Conservation (phyloP, 2,113 vertebrate genomes). For the Collichthys lucidus region DNA sequence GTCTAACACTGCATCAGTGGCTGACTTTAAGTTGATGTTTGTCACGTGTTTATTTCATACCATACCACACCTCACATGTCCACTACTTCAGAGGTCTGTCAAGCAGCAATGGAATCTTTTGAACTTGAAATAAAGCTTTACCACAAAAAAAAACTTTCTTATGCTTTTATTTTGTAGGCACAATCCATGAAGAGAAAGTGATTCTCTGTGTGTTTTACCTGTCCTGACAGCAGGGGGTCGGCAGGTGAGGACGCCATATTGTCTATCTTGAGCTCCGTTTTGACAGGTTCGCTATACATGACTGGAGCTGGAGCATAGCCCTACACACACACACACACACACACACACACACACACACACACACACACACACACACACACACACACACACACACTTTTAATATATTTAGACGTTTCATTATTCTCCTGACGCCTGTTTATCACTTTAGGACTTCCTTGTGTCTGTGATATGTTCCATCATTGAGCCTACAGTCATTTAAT, state of each 20-base stretch:
- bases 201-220: constrained; percentile 52
- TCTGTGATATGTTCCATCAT: neutral
- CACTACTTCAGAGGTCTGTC: too few species aligned
- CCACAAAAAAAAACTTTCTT: too few species aligned
- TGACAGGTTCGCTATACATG: constrained; percentile 58
- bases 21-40: too few species aligned
- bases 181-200: too few species aligned
- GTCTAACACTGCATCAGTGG: too few species aligned
- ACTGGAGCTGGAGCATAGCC: constrained; percentile 64
- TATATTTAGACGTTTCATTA: neutral
- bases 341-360: constrained; percentile 2
- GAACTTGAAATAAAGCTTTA: too few species aligned
- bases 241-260: constrained; percentile 28
- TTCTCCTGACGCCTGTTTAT: neutral
- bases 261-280: constrained; percentile 40
- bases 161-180: too few species aligned
- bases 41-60: too few species aligned
- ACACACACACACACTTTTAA: neutral
- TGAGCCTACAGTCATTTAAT: neutral
- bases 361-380: neutral
- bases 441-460: too few species aligned
- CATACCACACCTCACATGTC: too few species aligned
- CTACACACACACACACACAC: constrained; percentile 47
- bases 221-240: constrained; percentile 61
- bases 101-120: too few species aligned